Evolutionary conservation across 2,888 invertebrate species (phyloP), one percentile per base, ranked within the genome.

Genomic region (Agonopterix arenella): DNA sequence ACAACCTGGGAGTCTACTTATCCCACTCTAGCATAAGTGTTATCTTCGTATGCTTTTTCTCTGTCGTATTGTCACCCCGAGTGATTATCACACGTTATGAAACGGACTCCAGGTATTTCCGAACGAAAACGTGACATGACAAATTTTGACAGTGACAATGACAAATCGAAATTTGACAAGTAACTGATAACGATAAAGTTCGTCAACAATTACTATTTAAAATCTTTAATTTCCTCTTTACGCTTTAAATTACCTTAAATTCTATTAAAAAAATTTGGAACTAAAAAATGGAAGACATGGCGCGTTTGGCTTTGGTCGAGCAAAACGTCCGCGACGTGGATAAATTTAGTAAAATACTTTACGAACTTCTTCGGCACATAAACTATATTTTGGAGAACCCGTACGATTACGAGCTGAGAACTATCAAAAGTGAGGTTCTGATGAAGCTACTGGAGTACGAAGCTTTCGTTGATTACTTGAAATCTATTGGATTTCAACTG

Each of bases 141-240:
- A 28, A 28, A 28, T 28, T 28, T 28, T 28, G 28, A 40, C 40
- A 11, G 16, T 36, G 50, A 47, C 47, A 36, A 56, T 80, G 80
- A 82, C 76, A 80, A 76, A 68, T 68, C 76, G 80, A 74, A 81
- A 80, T 65, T 80, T 83, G 79, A 81, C 81, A 81, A 79, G 75
- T 82, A 61, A 10, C 5, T n/a, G 43, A 10, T 47, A 43, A 36
- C 37, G 36, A 10, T 8, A 43, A 8, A 10, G 13, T 13, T 43
- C 41, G 36, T 36, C n/a, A 36, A 36, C 11, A 45, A 43, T 43
- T 47, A 7, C n/a, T 3, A 18, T 11, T 18, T 28, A 41, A 11
- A 9, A 11, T 28, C 41, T 41, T 13, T 41, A 53, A 55, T 56
- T 56, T 48, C 46, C 13, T 52, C 13, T 28, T 28, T 28, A 28